Evolutionary conservation across 1,140 invertebrate genomes (phyloP), one percentile per base, ranked within the genome.

Genomic region (Pissodes strobi): DNA sequence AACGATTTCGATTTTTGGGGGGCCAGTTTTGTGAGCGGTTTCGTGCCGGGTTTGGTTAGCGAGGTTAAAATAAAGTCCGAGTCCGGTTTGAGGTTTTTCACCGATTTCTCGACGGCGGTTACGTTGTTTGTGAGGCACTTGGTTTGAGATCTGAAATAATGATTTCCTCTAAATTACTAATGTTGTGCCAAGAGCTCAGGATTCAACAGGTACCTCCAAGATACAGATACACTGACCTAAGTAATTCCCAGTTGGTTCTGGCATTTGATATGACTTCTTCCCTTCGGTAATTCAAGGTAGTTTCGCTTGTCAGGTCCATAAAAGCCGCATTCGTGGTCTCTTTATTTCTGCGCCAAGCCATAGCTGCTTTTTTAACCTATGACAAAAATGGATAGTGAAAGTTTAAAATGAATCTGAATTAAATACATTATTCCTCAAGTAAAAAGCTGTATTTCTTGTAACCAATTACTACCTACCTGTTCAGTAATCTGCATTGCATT

Each of bases 241-340:
- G 74, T 43, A 90, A 76, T 76, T 92, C 89, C 90, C 90, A 92
- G 69, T 91, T 91, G 1, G 88, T 90, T 67, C 89, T 83, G 1
- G 90, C 90, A 75, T 92, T 92, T 22, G 88, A 87, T 55, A 92
- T 91, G 1, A 91, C 85, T 77, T 91, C 87, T 71, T 91, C 90
- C 2, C 90, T 79, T 0, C 84, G 79, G 21, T 85, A 85, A 64
- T 84, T 88, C 61, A 86, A 83, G 66, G 85, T 86, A 1, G 86
- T 84, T 65, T 87, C 84, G 23, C 84, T 84, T n/a, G 84, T 86
- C 2, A 88, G 80, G 23, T 88, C 85, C 55, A 85, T 83, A 61
- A 87, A 87, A 10, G 85, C 83, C 0, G 86, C 82, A 70, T 86
- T 86, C n/a, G 84, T 85, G 17, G 83, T 82, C 73, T 91, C 89